A percentile compares a stretch with the other conserved stretches of the same genome.
phyloP scores from a whole-genome alignment of 2,113 vertebrate species.

The Toxostoma redivivum region DNA sequence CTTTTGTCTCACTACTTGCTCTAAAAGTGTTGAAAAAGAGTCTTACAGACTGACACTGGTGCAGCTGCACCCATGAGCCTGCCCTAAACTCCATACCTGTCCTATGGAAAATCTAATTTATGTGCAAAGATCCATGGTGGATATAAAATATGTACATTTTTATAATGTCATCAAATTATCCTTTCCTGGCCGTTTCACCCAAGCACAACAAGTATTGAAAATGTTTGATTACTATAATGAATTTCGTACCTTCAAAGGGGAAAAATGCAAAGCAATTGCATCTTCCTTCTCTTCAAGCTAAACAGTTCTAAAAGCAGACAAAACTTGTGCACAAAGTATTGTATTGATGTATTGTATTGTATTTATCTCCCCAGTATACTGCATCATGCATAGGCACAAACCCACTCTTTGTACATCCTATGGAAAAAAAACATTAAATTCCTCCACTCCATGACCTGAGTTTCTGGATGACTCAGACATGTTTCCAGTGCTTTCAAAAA shows the following conservation, averaged over 20 bases:
- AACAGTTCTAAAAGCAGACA: not conserved
- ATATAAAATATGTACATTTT: not conserved
- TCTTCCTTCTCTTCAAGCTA: not conserved
- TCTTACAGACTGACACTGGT: not conserved
- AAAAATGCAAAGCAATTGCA: not conserved
- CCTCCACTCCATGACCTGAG: not conserved
- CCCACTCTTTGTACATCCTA: not conserved
- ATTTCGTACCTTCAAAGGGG: not conserved
- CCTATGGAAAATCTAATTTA: not conserved
- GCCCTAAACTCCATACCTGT: not conserved
- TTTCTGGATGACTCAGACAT: not conserved
- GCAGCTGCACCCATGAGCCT: not conserved
- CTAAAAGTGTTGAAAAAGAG: not conserved
- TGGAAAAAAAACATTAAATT: slow-evolving; percentile 6
- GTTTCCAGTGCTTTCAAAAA: not conserved
- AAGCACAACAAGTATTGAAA: not conserved
- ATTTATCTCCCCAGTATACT: not conserved
- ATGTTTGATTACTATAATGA: not conserved
- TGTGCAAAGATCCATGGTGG: not conserved
- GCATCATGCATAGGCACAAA: not conserved
- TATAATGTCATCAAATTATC: not conserved
- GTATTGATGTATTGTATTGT: not conserved
- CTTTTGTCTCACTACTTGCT: not conserved
- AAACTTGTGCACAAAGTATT: not conserved
- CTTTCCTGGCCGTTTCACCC: not conserved